Base-by-base conservation (phyloP, 2,888 invertebrate genomes). In the Callimorpha dominula region DNA sequence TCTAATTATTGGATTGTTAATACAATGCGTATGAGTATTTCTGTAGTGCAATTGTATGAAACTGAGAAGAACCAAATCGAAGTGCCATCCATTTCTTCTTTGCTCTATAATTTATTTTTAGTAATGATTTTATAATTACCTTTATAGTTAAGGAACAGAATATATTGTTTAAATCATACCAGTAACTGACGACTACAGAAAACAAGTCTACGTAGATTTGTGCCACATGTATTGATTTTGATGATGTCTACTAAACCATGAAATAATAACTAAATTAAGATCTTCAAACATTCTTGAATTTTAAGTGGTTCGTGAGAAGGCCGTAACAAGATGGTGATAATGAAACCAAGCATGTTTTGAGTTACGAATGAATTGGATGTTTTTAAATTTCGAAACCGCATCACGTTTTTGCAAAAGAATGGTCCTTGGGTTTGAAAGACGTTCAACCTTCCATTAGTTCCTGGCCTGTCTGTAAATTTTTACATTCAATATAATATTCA, bases 281-380 rank as follows among this genome's bases (percentile, higher is more conserved):
- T 54, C 43, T 1, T 14, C 14, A 4, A 43, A 14, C 6, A 20
- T 20, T n/a, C 14, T 43, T 42, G n/a, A 20, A 43, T 65, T 14
- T 20, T 68, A 54, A 68, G 67, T 43, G 17, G 54, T 14, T 68
- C 20, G 1, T 60, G 14, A 68, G 42, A 54, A 65, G 65, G 67
- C 42, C 54, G 42, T 14, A 17, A 20, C 20, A 42, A 68, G 4
- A 68, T 1, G 14, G 54, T 65, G 20, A 42, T 42, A 67, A 67
- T 42, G 42, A 57, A 68, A 68, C 43, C n/a, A 57, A 54, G 14
- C 20, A 68, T 68, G 67, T 57, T 20, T 52, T 4, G 42, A 43
- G 7, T n/a, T 60, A 31, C 60, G 14, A 60, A 60, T 31, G 20
- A 31, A 60, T 60, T 60, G 20, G 14, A n/a, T 57, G 54, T 68